Evolutionary conservation across 2,113 vertebrate genomes (phyloP).

Genomic region (Bos taurus): DNA sequence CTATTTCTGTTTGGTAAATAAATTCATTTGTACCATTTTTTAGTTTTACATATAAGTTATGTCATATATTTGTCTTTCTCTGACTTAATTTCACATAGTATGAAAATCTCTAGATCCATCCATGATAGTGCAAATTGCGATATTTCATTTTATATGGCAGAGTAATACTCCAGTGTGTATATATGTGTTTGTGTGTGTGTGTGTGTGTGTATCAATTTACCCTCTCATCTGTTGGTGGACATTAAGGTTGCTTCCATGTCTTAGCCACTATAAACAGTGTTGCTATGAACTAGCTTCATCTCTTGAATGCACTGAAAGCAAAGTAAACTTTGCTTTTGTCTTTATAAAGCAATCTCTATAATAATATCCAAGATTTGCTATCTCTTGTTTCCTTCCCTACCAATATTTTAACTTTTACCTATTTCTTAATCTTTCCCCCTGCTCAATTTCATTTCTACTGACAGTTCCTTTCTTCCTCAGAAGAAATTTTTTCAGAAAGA

Average conservation of each 20-base stretch:
- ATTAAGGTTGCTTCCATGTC: background rate
- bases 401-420: background rate
- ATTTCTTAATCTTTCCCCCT: background rate
- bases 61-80: background rate
- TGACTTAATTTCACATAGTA: background rate
- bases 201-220: background rate
- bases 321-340: background rate
- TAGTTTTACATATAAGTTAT: background rate
- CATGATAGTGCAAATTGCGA: background rate
- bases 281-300: background rate
- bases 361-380: background rate
- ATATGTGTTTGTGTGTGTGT: background rate
- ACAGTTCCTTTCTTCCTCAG: background rate
- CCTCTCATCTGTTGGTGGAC: background rate
- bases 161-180: background rate
- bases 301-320: background rate
- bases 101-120: background rate
- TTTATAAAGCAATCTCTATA: background rate
- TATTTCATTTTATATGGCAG: background rate
- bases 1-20: background rate
- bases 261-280: background rate
- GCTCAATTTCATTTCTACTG: background rate
- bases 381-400: background rate
- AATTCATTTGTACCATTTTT: background rate
- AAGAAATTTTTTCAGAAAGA: background rate